A percentile compares a stretch with the other conserved stretches of the same genome.
These are phyloP conservation scores for Proctacanthus coquilletti DNA, from an alignment of 1,140 invertebrate genomes.

Conservation along the genomic window DNA sequence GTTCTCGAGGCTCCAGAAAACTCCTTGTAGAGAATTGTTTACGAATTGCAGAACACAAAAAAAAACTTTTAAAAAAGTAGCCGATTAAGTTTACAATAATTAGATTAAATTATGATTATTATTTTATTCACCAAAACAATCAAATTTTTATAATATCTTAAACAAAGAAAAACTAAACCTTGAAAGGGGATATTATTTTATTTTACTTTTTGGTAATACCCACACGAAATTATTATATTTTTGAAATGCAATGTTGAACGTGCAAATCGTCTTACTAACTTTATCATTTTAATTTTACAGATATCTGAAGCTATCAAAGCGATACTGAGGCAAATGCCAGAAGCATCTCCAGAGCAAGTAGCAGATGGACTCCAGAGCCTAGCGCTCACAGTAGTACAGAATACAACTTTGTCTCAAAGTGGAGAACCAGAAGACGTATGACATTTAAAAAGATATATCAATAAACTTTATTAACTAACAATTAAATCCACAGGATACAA, in stretches of 20 bases:
- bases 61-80: too few relatives aligned
- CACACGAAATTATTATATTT: neutral
- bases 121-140: too few relatives aligned
- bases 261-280: neutral
- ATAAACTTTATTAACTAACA: too few relatives aligned
- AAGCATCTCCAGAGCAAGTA: slow-evolving; percentile 6
- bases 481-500: slow-evolving; percentile 11
- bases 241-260: neutral
- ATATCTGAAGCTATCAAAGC: slow-evolving; percentile 49
- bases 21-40: too few relatives aligned
- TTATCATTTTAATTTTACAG: slow-evolving; percentile 31
- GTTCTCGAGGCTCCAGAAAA: too few relatives aligned
- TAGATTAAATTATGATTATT: too few relatives aligned
- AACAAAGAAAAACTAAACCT: too few relatives aligned
- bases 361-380: slow-evolving; percentile 11
- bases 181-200: too few relatives aligned
- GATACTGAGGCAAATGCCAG: slow-evolving; percentile 11
- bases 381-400: slow-evolving; percentile 14
- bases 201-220: neutral
- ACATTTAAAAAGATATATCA: slow-evolving; percentile 9
- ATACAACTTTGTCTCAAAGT: slow-evolving; percentile 2
- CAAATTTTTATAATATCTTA: too few relatives aligned
- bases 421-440: too few relatives aligned
- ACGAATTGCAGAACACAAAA: too few relatives aligned
- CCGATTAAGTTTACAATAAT: too few relatives aligned